A percentile compares a stretch with the other conserved stretches of the same genome.
phyloP scores from a whole-genome alignment of 2,113 vertebrate species.

The Balaeniceps rex region DNA sequence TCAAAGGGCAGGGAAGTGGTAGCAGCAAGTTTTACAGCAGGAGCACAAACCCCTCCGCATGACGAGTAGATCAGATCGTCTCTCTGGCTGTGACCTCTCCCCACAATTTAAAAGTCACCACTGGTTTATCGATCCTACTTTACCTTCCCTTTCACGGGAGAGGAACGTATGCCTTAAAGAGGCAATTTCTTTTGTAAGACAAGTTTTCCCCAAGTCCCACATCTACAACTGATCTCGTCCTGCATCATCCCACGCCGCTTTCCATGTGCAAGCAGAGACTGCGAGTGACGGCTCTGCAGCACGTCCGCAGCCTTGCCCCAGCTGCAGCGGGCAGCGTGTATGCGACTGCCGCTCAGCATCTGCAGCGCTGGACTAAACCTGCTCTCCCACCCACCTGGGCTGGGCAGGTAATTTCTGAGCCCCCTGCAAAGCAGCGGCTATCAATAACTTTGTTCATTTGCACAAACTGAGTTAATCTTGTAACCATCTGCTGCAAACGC shows the following conservation, averaged over 20 bases:
- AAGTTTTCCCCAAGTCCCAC: background rate
- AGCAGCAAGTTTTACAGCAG: background rate
- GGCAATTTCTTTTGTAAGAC: background rate
- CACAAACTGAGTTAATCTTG: background rate
- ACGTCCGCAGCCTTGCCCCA: too few species aligned
- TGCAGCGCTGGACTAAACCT: rapidly evolving
- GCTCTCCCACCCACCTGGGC: background rate
- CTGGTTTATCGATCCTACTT: background rate
- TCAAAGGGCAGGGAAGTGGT: background rate
- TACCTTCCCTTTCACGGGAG: background rate
- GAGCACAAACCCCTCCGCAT: background rate
- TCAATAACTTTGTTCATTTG: background rate
- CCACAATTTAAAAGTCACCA: background rate
- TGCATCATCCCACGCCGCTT: rapidly evolving
- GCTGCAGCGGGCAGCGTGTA: rapidly evolving
- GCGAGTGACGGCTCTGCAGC: rapidly evolving
- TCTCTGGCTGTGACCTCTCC: background rate
- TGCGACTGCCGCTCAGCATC: background rate
- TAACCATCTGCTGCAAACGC: rapidly evolving
- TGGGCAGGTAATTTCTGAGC: background rate
- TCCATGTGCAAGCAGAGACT: background rate
- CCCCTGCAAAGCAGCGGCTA: background rate
- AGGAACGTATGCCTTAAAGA: background rate
- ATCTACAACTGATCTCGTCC: background rate
- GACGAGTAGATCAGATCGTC: rapidly evolving